phyloP scores from a whole-genome alignment of 2,888 invertebrate genomes.

The Tinea pellionella region DNA sequence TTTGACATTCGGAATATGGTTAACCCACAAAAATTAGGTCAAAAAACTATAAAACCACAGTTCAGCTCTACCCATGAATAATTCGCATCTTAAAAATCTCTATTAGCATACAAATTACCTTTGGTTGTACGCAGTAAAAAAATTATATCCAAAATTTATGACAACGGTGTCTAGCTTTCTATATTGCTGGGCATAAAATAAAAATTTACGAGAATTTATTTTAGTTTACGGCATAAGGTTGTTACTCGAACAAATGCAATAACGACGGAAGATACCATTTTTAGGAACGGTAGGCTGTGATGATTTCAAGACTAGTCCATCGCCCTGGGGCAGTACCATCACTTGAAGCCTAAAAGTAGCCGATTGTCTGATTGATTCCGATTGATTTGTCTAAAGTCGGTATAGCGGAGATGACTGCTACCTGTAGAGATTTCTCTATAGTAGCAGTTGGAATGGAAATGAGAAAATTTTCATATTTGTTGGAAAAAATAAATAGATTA shows the following conservation, averaged over 20 bases:
- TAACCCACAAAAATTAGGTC: not conserved
- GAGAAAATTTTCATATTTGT: too few relatives aligned
- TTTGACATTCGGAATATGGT: not conserved
- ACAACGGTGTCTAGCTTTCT: constrained; percentile 6
- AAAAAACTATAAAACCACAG: constrained; percentile 5
- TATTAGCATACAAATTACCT: constrained; percentile 11
- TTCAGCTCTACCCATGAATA: not conserved
- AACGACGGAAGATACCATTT: not conserved
- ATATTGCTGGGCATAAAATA: constrained; percentile 10
- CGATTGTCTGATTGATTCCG: too few relatives aligned
- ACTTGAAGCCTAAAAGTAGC: too few relatives aligned
- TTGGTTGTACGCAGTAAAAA: constrained; percentile 1
- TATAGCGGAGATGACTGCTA: too few relatives aligned
- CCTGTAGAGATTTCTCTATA: too few relatives aligned
- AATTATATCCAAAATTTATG: constrained; percentile 9
- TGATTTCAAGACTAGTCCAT: too few relatives aligned
- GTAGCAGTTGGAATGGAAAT: too few relatives aligned
- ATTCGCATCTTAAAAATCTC: not conserved
- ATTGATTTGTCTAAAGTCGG: too few relatives aligned
- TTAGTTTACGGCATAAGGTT: constrained; percentile 1
- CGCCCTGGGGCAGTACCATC: too few relatives aligned
- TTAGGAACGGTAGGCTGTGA: too few relatives aligned
- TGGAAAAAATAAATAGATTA: too few relatives aligned
- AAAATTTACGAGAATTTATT: constrained; percentile 11
- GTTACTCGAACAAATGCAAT: not conserved